Evolutionary conservation across 2,797 vertebrate species (phyloP).

Genomic region (Scomberomorus guttatus): DNA sequence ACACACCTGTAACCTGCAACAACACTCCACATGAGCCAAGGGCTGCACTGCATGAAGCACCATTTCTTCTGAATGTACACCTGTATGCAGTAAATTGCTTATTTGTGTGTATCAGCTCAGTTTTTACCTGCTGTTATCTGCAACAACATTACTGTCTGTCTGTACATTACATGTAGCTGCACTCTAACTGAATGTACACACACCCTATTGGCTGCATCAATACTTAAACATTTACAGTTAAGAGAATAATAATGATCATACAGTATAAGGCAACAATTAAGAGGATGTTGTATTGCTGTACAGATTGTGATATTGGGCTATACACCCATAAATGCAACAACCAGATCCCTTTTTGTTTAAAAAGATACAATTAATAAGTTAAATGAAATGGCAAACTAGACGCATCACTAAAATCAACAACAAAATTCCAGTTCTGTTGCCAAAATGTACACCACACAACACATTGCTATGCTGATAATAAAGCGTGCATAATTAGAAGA

Average conservation of each 20-base stretch:
- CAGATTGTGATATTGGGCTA: not conserved
- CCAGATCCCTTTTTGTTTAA: not conserved
- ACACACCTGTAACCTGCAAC: constrained; percentile 72
- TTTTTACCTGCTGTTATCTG: not conserved
- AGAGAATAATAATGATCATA: not conserved
- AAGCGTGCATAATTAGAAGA: constrained; percentile 25
- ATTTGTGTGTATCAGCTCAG: not conserved
- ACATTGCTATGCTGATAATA: not conserved
- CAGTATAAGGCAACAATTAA: too few species aligned
- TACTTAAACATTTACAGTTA: not conserved
- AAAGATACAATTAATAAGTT: not conserved
- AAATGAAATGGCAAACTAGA: not conserved
- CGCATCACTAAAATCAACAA: not conserved
- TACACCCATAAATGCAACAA: not conserved
- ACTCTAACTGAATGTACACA: not conserved
- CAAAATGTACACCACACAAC: not conserved
- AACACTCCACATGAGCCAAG: constrained; percentile 57
- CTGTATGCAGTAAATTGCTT: not conserved
- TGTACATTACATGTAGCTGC: not conserved
- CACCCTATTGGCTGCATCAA: not conserved
- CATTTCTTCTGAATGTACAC: constrained; percentile 10
- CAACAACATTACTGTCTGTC: not conserved
- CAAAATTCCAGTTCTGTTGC: not conserved
- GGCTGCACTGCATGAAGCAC: constrained; percentile 1
- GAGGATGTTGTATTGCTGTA: too few species aligned